Evolutionary conservation across 2,113 vertebrate species (phyloP).

Genomic region (Macrotus californicus): DNA sequence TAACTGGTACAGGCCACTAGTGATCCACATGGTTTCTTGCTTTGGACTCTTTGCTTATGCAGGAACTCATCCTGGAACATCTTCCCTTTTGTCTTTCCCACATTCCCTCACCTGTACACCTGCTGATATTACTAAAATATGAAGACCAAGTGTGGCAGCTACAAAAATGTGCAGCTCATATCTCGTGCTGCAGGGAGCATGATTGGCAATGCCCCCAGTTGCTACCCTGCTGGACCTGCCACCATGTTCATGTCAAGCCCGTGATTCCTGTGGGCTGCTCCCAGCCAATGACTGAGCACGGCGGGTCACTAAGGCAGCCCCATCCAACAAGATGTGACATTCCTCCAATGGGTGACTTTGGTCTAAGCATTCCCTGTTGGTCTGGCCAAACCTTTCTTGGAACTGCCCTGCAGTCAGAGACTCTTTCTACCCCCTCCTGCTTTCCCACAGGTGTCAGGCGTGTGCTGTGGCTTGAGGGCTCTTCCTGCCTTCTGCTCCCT

Average conservation of each 20-base stretch:
- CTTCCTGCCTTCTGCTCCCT: background rate
- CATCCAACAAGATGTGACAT: background rate
- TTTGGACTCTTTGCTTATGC: background rate
- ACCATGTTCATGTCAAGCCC: background rate
- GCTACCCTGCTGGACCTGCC: background rate
- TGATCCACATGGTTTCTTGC: background rate
- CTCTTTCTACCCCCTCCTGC: background rate
- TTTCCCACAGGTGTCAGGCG: background rate
- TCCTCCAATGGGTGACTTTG: background rate
- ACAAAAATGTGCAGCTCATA: background rate
- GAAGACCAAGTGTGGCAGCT: background rate
- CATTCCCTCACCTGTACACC: background rate
- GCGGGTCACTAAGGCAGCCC: background rate
- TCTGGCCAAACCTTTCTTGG: background rate
- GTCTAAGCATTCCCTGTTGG: background rate
- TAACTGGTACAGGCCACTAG: no score
- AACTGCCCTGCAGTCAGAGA: background rate
- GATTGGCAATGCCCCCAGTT: background rate
- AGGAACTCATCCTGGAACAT: background rate
- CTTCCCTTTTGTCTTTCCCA: background rate
- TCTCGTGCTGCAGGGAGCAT: background rate
- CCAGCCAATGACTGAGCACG: background rate
- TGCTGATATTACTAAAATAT: background rate
- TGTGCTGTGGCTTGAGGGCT: background rate
- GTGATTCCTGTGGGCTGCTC: background rate